A percentile compares a stretch with the other conserved stretches of the same genome.
Conservation (phyloP, 2,888 invertebrate species). For the Augochlorella aurata region DNA sequence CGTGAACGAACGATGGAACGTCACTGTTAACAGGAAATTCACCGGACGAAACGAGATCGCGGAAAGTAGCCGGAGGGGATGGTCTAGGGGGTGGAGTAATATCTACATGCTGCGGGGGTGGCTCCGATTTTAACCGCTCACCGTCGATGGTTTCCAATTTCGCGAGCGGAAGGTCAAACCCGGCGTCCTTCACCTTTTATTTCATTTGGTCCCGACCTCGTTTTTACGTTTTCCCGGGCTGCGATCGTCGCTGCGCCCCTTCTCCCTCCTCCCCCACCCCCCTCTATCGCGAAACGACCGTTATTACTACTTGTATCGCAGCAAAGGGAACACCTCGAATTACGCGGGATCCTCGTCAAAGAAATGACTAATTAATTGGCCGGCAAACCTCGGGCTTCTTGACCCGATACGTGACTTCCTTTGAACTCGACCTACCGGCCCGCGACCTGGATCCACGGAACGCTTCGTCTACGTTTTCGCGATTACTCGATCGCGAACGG, state of each 20-base stretch:
- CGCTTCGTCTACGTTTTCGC: conserved; percentile 1
- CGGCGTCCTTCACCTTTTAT: not conserved
- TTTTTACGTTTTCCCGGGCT: not conserved
- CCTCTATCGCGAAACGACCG: conserved; percentile 14
- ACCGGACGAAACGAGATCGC: conserved; percentile 3
- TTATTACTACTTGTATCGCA: conserved; percentile 56
- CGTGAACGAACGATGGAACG: not conserved
- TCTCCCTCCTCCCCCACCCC: not conserved
- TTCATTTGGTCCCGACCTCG: not conserved
- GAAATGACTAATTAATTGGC: conserved; percentile 60
- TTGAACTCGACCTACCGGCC: conserved; percentile 27
- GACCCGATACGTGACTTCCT: conserved; percentile 39
- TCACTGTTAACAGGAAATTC: conserved; percentile 4
- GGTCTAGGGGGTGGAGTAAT: not conserved
- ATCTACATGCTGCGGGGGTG: not conserved
- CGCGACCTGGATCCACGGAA: conserved; percentile 25
- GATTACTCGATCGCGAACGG: conserved; percentile 4
- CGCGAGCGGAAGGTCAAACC: conserved; percentile 3
- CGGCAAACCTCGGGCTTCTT: conserved; percentile 38
- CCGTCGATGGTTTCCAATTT: conserved; percentile 12
- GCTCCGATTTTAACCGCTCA: not conserved
- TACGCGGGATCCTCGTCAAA: conserved; percentile 37
- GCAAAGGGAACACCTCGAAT: conserved; percentile 43
- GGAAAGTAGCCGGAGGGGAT: not conserved
- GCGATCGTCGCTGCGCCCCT: not conserved